A percentile compares a stretch with the other conserved stretches of the same genome.
These are phyloP conservation scores for Dendrocincla fuliginosa DNA, from an alignment of 2,797 vertebrate genomes.

Conservation along the genomic window DNA sequence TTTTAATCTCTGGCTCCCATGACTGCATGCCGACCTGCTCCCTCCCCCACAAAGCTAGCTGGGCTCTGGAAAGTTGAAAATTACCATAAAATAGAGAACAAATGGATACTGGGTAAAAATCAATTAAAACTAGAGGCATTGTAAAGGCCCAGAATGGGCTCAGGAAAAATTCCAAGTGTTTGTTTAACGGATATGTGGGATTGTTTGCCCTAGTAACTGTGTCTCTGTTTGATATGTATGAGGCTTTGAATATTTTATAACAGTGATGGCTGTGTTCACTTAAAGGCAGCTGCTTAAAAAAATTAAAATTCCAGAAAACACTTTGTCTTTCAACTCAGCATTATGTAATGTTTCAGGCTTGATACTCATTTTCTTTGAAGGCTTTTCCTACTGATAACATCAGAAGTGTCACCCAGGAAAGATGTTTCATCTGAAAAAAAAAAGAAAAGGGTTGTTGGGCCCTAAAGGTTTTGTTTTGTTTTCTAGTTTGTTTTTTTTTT, in stretches of 20 bases:
- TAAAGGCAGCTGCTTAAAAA: constrained; percentile 64
- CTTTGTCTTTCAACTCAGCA: constrained; percentile 62
- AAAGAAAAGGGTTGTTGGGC: background rate
- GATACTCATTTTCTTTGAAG: constrained; percentile 59
- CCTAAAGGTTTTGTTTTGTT: constrained; percentile 39
- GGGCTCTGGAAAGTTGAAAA: constrained; percentile 16
- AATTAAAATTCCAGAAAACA: constrained; percentile 64
- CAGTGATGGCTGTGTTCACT: constrained; percentile 57
- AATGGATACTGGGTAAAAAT: background rate
- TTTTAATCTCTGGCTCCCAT: constrained; percentile 27
- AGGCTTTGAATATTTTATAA: constrained; percentile 73
- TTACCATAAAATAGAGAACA: constrained; percentile 2
- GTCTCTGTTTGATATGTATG: constrained; percentile 71
- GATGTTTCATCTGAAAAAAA: constrained; percentile 6
- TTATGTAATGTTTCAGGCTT: constrained; percentile 66
- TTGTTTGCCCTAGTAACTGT: constrained; percentile 64
- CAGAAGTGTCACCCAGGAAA: constrained; percentile 34
- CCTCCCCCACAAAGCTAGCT: background rate
- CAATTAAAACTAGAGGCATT: constrained; percentile 6
- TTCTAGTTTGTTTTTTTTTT: constrained; percentile 40
- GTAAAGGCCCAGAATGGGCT: background rate
- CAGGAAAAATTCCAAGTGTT: constrained; percentile 47
- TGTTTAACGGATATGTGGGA: constrained; percentile 37
- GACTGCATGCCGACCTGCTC: background rate
- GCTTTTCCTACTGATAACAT: constrained; percentile 35